Evolutionary conservation across 2,797 vertebrate genomes (phyloP), one percentile per base, ranked within the genome.

Genomic region (Oreortyx pictus): DNA sequence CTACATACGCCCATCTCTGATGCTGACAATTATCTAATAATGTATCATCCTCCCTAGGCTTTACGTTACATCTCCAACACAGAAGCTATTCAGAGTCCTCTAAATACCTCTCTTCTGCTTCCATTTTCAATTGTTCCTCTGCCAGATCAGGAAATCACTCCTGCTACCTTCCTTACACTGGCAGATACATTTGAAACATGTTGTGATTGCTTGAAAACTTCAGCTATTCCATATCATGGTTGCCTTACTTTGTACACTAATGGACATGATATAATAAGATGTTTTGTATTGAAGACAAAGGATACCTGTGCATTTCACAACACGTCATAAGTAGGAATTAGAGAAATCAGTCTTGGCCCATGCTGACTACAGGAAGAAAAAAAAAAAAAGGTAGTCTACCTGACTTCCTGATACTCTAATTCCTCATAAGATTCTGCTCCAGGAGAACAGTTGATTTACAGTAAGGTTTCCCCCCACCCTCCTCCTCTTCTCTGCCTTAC

Each of bases 391-490:
- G 56, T 60, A 66, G 67, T 92, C 94, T 91, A 61, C 56, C 43
- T 82, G 52, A 88, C 78, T 95, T 96, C 91, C 93, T 91, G 73
- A 93, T 93, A 79, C 49, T 89, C 86, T 95, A 91, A 95, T 89
- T 96, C 76, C 86, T 92, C 75, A 74, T 73, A 95, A 74, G 50
- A 77, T 71, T 89, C 66, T 92, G 92, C 94, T 95, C 66, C 78
- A 89, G 83, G 88, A 78, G 67, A 96, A 95, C 59, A 46, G 54
- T 83, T 60, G 91, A 77, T 72, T 91, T 77, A 19, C 24, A 82
- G 7, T 29, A 83, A 90, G 27, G 27, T 79, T 75, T 72, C 65
- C 27, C 76, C 25, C 54, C 57, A 89, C 66, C 33, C 71, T 41
- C 73, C 47, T 80, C 75, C 43, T 82, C 46, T 79, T 96, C 73